Conservation (phyloP, 2,797 vertebrate genomes). For the Amblyraja radiata region DNA sequence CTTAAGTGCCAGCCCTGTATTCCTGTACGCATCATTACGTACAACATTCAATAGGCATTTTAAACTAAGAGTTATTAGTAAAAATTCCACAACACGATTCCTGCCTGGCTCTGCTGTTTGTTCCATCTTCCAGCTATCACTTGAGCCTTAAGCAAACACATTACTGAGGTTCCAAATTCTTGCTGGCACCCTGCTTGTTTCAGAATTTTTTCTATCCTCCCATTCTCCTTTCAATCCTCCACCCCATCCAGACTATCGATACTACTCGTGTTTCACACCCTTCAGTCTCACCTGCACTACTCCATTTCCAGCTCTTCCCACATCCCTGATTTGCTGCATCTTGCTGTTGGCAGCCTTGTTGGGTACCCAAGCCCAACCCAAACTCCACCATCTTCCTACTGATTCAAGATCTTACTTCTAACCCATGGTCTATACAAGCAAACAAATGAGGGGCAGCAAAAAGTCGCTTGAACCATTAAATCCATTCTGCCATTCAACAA, state of each 20-base stretch:
- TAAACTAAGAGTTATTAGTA: slow-evolving; percentile 63
- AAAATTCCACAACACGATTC: slow-evolving; percentile 61
- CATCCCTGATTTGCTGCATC: neutral
- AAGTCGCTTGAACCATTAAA: no score
- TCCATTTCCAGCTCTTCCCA: neutral
- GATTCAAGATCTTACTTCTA: neutral
- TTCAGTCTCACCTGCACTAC: neutral
- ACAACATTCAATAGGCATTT: slow-evolving; percentile 54
- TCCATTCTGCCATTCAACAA: no score
- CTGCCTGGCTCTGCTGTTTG: slow-evolving; percentile 61
- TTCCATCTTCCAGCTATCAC: slow-evolving; percentile 55
- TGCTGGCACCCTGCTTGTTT: slow-evolving; percentile 40
- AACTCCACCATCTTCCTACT: neutral
- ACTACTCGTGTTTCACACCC: neutral
- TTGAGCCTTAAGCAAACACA: slow-evolving; percentile 47
- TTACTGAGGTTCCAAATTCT: neutral
- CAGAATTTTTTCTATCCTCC: slow-evolving; percentile 44
- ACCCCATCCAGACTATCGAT: no score
- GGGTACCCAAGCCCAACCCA: neutral
- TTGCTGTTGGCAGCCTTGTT: neutral
- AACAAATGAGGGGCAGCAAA: no score
- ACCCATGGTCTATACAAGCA: no score
- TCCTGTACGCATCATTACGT: slow-evolving; percentile 53
- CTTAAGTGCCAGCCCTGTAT: neutral
- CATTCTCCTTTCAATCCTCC: neutral